A percentile compares a stretch with the other conserved stretches of the same genome.
phyloP scores from a whole-genome alignment of 1,140 invertebrate species.

The Ditylenchus dipsaci region DNA sequence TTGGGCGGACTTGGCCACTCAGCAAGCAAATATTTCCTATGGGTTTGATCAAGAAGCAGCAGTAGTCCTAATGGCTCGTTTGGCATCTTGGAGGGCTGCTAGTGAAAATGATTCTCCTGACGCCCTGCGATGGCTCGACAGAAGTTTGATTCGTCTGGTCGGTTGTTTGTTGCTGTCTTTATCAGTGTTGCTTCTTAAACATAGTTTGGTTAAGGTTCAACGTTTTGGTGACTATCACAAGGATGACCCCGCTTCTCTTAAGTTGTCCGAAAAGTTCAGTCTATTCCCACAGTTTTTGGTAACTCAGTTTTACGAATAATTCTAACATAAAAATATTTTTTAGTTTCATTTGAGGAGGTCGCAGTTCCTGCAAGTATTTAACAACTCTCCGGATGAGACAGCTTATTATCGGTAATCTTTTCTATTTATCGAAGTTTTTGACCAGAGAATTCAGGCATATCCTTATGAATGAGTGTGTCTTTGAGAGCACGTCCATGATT shows the following conservation, averaged over 20 bases:
- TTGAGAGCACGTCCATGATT: constrained; percentile 97
- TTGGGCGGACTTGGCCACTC: constrained; percentile 64
- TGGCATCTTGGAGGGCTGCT: constrained; percentile 91
- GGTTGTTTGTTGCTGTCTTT: constrained; percentile 31
- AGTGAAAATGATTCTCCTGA: constrained; percentile 87
- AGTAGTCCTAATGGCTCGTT: constrained; percentile 90
- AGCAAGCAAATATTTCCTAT: constrained; percentile 67
- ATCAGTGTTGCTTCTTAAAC: constrained; percentile 18
- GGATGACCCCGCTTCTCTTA: constrained; percentile 92
- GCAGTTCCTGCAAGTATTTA: constrained; percentile 99
- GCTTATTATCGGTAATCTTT: constrained; percentile 82
- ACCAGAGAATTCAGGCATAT: constrained; percentile 72
- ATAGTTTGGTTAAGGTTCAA: constrained; percentile 74
- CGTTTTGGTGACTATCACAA: constrained; percentile 97
- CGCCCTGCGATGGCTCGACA: constrained; percentile 93
- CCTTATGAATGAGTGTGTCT: constrained; percentile 91
- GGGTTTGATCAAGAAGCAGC: constrained; percentile 70
- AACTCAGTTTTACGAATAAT: too few species aligned
- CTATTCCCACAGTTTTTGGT: constrained; percentile 97
- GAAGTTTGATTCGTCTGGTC: constrained; percentile 92
- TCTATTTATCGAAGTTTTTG: constrained; percentile 3
- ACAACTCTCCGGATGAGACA: constrained; percentile 99
- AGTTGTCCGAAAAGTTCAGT: constrained; percentile 89
- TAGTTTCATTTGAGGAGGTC: constrained; percentile 88
- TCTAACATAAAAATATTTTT: too few species aligned